Conservation (phyloP, 2,797 vertebrate species). For the Kryptolebias ocellatus region DNA sequence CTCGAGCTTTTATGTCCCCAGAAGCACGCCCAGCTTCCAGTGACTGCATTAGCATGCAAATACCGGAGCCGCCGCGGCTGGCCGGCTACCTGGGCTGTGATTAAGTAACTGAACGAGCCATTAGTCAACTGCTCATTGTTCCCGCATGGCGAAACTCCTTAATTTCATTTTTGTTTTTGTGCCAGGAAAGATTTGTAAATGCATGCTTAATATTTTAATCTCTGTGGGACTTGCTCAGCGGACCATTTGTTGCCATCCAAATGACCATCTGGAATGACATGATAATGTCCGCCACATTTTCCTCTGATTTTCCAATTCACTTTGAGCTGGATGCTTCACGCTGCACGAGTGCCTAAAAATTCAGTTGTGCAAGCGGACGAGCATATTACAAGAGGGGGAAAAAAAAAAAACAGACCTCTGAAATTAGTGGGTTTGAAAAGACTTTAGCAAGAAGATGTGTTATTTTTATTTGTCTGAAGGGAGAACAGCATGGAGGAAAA, state of each 20-base stretch:
- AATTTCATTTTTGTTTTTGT: slow-evolving; percentile 80
- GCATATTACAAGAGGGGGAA: background rate
- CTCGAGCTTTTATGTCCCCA: slow-evolving; percentile 68
- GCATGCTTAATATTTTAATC: slow-evolving; percentile 82
- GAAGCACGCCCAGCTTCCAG: slow-evolving; percentile 54
- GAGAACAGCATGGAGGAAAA: slow-evolving; percentile 57
- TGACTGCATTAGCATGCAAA: slow-evolving; percentile 68
- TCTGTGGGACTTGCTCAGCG: slow-evolving; percentile 73
- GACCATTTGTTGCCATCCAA: slow-evolving; percentile 81
- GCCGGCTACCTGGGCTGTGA: slow-evolving; percentile 75
- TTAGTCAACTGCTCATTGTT: slow-evolving; percentile 81
- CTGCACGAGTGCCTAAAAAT: slow-evolving; percentile 31
- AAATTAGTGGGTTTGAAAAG: slow-evolving; percentile 59
- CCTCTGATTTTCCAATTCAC: slow-evolving; percentile 75
- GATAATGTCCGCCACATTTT: slow-evolving; percentile 70
- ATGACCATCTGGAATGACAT: slow-evolving; percentile 82
- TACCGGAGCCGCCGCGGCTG: slow-evolving; percentile 44
- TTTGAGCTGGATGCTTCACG: slow-evolving; percentile 54
- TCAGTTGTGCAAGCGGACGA: slow-evolving; percentile 3
- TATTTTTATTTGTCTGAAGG: slow-evolving; percentile 57
- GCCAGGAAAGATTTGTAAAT: slow-evolving; percentile 83
- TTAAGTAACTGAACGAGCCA: slow-evolving; percentile 71
- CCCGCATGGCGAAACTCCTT: slow-evolving; percentile 75
- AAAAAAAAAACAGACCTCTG: slow-evolving; percentile 45
- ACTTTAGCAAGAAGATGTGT: slow-evolving; percentile 58